These are phyloP conservation scores for Allobates femoralis DNA, from an alignment of 2,797 vertebrate genomes.

Conservation along the genomic window DNA sequence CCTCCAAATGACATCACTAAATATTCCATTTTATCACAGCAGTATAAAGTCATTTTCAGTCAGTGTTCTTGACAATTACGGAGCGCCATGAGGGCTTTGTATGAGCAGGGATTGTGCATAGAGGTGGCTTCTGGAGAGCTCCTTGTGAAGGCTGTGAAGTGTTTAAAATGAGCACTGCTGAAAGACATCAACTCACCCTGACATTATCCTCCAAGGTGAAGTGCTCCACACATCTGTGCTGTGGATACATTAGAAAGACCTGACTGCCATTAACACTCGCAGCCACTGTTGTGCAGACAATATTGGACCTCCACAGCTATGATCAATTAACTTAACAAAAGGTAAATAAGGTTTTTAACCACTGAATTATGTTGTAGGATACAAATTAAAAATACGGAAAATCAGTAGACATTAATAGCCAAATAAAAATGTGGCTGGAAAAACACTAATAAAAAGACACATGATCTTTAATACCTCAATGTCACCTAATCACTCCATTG, in stretches of 20 bases:
- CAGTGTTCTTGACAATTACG: constrained; percentile 8
- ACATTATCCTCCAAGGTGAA: constrained; percentile 29
- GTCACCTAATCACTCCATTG: neutral
- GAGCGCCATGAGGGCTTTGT: constrained; percentile 7
- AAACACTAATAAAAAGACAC: neutral
- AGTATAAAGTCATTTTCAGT: neutral
- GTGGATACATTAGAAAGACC: neutral
- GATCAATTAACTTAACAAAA: constrained; percentile 27
- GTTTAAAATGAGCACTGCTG: constrained; percentile 22
- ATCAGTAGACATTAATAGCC: neutral
- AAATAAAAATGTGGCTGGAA: neutral
- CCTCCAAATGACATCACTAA: neutral
- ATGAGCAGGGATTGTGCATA: constrained; percentile 17
- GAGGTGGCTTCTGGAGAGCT: constrained; percentile 24
- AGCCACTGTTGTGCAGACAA: constrained; percentile 11
- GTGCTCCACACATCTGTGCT: neutral
- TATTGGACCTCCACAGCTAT: neutral
- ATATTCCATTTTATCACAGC: neutral
- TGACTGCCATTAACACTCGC: neutral
- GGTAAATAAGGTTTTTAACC: neutral
- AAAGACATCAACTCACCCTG: constrained; percentile 57
- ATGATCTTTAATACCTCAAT: neutral
- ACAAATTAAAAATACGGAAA: neutral
- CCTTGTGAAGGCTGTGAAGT: constrained; percentile 22
- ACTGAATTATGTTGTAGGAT: neutral